These are phyloP conservation scores for Mizuhopecten yessoensis DNA, from an alignment of 1,140 invertebrate genomes.

Conservation along the genomic window DNA sequence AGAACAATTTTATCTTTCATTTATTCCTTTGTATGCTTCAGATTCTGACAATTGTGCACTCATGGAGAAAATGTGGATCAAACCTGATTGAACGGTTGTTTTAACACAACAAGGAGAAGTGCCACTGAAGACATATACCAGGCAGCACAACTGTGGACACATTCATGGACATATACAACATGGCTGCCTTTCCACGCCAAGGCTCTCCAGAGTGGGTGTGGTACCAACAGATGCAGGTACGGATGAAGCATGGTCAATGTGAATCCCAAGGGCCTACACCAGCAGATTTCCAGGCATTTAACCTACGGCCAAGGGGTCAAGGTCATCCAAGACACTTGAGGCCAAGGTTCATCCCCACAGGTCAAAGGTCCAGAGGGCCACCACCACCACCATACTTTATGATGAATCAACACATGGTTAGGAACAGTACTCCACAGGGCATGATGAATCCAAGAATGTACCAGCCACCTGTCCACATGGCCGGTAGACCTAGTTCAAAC, in stretches of 20 bases:
- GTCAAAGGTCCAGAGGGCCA: not conserved
- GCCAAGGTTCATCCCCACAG: not conserved
- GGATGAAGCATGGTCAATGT: not conserved
- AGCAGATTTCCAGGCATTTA: constrained; percentile 30
- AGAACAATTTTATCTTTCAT: too few species aligned
- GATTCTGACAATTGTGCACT: not conserved
- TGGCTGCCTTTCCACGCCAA: not conserved
- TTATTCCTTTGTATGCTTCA: not conserved
- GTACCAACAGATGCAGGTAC: not conserved
- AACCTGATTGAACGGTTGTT: not conserved
- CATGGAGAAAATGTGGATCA: constrained; percentile 14
- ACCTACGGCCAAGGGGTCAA: not conserved
- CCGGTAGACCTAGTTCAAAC: not conserved
- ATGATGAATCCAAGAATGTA: not conserved
- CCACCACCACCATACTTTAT: not conserved
- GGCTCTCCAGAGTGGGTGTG: constrained; percentile 18
- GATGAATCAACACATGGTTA: not conserved
- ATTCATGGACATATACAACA: not conserved
- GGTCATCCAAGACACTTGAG: not conserved
- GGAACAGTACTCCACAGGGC: not conserved
- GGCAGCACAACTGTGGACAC: not conserved
- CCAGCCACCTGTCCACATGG: not conserved
- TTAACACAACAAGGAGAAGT: not conserved
- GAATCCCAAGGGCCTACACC: not conserved
- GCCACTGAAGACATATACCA: not conserved